Conservation (phyloP, 1,140 invertebrate genomes). For the Lordiphosa mommai region DNA sequence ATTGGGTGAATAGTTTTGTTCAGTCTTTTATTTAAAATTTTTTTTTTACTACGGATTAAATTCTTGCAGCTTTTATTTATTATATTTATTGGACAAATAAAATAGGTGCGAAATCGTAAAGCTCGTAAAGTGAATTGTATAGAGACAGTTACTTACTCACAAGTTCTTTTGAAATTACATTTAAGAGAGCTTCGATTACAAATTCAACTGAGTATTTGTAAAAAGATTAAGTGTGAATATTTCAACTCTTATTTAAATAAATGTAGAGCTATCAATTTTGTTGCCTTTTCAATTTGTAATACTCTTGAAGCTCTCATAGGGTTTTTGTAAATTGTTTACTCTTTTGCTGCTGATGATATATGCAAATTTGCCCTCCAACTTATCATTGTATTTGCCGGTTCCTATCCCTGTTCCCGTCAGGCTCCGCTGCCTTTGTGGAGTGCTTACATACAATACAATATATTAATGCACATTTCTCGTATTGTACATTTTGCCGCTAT, state of each 20-base stretch:
- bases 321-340: neutral
- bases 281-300: too few species aligned
- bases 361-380: constrained; percentile 16
- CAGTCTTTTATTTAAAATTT: too few species aligned
- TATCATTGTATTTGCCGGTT: neutral
- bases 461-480: constrained; percentile 29
- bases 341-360: constrained; percentile 33
- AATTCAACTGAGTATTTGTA: too few species aligned
- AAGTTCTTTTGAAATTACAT: neutral
- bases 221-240: too few species aligned
- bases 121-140: constrained; percentile 21
- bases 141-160: constrained; percentile 15
- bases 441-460: constrained; percentile 32
- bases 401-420: constrained; percentile 16
- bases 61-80: too few species aligned
- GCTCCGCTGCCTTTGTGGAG: constrained; percentile 15
- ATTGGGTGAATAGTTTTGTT: constrained; percentile 2
- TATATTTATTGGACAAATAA: constrained; percentile 31
- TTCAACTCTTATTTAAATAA: too few species aligned
- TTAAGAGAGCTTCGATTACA: too few species aligned
- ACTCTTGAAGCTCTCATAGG: too few species aligned
- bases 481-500: constrained; percentile 4
- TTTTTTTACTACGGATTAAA: too few species aligned
- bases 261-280: neutral
- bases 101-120: constrained; percentile 35